Evolutionary conservation across 1,140 invertebrate genomes (phyloP), one percentile per base, ranked within the genome.

Genomic region (Marisa cornuarietis): DNA sequence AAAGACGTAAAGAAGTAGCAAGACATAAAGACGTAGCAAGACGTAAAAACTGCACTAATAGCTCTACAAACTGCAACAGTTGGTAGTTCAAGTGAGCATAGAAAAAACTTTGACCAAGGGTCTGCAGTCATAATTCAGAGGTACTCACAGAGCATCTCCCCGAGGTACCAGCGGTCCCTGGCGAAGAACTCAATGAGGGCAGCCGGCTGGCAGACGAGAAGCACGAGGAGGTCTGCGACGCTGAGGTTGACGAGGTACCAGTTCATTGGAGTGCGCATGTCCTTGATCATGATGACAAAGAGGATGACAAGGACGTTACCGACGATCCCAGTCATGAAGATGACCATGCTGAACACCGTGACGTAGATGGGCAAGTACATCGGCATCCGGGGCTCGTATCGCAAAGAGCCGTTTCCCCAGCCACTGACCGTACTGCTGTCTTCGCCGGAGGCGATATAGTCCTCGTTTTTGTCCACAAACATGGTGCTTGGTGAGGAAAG

Each of bases 241-340:
- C 82, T 83, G 24, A 86, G 77, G 73, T 87, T 88, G 20, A 85
- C 81, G 65, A 98, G 93, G 90, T 98, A 98, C 81, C 97, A 96
- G 88, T 98, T 98, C 69, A 97, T 98, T 69, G 96, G 97, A 90
- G 96, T 98, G 83, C 96, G 93, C 94, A 98, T 96, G 86, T 98
- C 96, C 89, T 96, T 96, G 26, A 95, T 96, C 86, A 95, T 94
- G 82, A 96, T 93, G 72, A 98, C 96, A 65, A 98, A 96, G 84
- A 97, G 93, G n/a, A 96, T 96, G 83, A 98, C 96, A 93, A 97
- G 95, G 71, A 96, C 92, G 88, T 97, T 97, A 42, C 96, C 96
- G 66, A 96, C 93, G 61, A 96, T 94, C 14, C 96, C 96, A 76
- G 96, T 91, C 76, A 95, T 93, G 93, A 98, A 95, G 75, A 98